Conservation (phyloP, 2,113 vertebrate species). For the Pelobates fuscus region DNA sequence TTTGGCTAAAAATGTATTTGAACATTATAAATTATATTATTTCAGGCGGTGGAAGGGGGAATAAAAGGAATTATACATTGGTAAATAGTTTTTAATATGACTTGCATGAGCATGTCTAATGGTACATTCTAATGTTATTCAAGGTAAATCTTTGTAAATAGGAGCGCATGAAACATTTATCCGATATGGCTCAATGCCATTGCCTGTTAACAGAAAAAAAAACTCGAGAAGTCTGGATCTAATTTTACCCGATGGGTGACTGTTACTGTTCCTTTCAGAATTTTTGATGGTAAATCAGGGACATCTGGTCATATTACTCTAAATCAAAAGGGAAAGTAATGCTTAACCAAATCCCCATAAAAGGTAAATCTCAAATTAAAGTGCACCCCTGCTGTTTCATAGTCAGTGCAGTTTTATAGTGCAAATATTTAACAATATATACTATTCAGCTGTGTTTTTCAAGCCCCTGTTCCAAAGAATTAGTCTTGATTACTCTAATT, state of each 20-base stretch:
- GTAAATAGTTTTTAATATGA: constrained; percentile 5
- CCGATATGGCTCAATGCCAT: constrained; percentile 40
- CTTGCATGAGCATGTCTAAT: neutral
- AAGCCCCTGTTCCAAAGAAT: constrained; percentile 6
- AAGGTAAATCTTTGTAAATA: constrained; percentile 43
- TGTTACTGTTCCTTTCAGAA: constrained; percentile 48
- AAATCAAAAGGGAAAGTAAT: constrained; percentile 50
- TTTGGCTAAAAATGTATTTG: no score
- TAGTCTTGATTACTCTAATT: constrained; percentile 29
- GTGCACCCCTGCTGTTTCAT: constrained; percentile 44
- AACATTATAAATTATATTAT: neutral
- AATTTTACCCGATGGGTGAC: constrained; percentile 46
- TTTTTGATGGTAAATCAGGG: constrained; percentile 47
- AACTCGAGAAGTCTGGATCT: constrained; percentile 30
- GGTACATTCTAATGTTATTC: constrained; percentile 24
- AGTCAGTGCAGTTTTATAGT: constrained; percentile 25
- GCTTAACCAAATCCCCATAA: constrained; percentile 48
- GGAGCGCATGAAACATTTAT: constrained; percentile 21
- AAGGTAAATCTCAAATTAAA: constrained; percentile 51
- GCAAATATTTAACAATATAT: constrained; percentile 38
- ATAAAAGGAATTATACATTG: neutral
- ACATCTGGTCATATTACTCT: constrained; percentile 47
- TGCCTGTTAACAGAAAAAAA: constrained; percentile 27
- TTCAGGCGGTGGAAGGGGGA: neutral
- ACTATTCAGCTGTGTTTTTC: constrained; percentile 38